Evolutionary conservation across 2,797 vertebrate species (phyloP), one percentile per base, ranked within the genome.

Genomic region (Gastrophryne carolinensis): DNA sequence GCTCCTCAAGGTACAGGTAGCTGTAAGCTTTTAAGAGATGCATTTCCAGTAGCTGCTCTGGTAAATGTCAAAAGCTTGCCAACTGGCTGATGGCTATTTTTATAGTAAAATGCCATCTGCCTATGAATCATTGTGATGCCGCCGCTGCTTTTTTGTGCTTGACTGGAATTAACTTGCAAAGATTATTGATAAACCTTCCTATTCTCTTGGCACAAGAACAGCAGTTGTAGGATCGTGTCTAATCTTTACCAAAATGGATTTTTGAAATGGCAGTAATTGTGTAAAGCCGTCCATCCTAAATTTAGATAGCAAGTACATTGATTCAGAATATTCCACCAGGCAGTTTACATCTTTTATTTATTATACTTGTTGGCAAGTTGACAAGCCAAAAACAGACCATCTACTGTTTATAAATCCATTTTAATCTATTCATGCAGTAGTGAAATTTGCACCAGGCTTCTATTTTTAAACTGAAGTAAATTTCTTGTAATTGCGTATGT

Each of bases 371-470:
- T n/a, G n/a, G n/a, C n/a, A n/a, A n/a, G n/a, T n/a, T n/a, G n/a
- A n/a, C n/a, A n/a, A n/a, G n/a, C n/a, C n/a, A n/a, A n/a, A n/a
- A n/a, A n/a, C n/a, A n/a, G n/a, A n/a, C n/a, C n/a, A n/a, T n/a
- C n/a, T n/a, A n/a, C n/a, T n/a, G 27, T 73, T 64, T 60, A 56
- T 29, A 73, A 64, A 73, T 73, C 71, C 60, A 73, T 64, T 54
- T 73, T 27, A n/a, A 13, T 21, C 13, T 34, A 9, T 15, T 19
- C 3, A 27, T 17, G 23, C 13, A 44, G 7, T 63, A 10, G 35
- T n/a, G 4, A 44, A 39, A 39, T 44, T 17, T 44, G 0, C n/a
- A 3, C 17, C n/a, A 39, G 5, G 2, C 21, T n/a, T n/a, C n/a
- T n/a, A 21, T 47, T 47, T 19, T 47, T 21, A 21, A 5, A 9